Conservation (phyloP, 1,140 invertebrate genomes). For the Stegodyphus mimosarum region DNA sequence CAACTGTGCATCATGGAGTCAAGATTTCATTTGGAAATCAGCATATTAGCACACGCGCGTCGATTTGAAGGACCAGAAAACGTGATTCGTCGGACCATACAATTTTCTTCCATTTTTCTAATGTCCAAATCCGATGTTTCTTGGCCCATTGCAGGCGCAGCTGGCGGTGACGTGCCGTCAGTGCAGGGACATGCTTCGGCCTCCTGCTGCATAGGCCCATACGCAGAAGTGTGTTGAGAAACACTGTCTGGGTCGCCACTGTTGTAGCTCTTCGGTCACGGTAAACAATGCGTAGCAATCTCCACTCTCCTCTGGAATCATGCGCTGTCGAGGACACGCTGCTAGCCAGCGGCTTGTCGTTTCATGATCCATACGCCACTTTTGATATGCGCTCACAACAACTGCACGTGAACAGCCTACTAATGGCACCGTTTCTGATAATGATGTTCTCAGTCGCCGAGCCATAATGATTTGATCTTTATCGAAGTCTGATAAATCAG, state of each 20-base stretch:
- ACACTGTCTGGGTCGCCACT: background rate
- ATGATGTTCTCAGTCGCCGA: background rate
- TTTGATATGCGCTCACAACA: background rate
- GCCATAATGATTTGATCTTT: background rate
- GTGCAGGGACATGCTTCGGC: background rate
- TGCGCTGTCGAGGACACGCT: background rate
- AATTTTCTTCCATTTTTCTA: slow-evolving; percentile 8
- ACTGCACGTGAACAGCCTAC: background rate
- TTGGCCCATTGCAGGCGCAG: slow-evolving; percentile 23
- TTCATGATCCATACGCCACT: background rate
- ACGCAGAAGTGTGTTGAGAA: background rate
- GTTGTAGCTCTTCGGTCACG: background rate
- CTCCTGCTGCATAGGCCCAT: slow-evolving; percentile 5
- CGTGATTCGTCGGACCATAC: slow-evolving; percentile 8
- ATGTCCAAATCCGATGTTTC: slow-evolving; percentile 14
- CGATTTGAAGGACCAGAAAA: slow-evolving; percentile 4
- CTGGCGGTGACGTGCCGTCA: background rate
- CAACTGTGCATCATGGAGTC: background rate
- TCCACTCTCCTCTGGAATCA: background rate
- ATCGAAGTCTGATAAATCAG: slow-evolving; percentile 11
- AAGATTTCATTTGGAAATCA: background rate
- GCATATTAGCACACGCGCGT: background rate
- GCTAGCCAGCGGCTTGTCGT: background rate
- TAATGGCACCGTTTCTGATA: background rate
- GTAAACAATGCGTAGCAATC: background rate